Evolutionary conservation across 2,113 vertebrate genomes (phyloP), one percentile per base, ranked within the genome.

Genomic region (Mionectes macconnelli): DNA sequence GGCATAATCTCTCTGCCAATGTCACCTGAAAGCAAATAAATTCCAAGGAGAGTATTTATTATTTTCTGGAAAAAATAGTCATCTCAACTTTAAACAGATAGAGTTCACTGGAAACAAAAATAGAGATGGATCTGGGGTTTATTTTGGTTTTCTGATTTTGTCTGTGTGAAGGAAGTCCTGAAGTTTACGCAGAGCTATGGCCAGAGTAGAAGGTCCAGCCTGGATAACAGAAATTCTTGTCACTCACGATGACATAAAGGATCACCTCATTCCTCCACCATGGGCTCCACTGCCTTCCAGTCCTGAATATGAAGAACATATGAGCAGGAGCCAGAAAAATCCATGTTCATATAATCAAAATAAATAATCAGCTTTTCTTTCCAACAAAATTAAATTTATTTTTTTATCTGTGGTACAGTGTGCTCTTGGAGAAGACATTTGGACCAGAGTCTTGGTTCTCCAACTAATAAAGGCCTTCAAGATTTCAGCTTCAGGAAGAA

Each of bases 121-220:
- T 7, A 95, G 75, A 79, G 81, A 69, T 80, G 74, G 13, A 85
- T 70, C 27, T 62, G 53, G 30, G 14, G 57, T 94, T 93, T 93
- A 64, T 90, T 93, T 95, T 89, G 31, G 25, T 91, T 91, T 59
- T 50, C 62, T 89, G 56, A 68, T 95, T 93, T 89, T 75, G 84
- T 73, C 85, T 94, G 76, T 53, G 49, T 62, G 75, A 82, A 87
- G 91, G 66, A 96, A 89, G 45, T 60, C 17, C 87, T 84, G 78
- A 91, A 84, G 80, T 97, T 97, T 94, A 86, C 93, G 94, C 62
- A 96, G 70, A 90, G 33, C 67, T 94, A 33, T 14, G 60, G 49
- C 69, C 87, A 94, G 93, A 96, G 93, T 87, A 97, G 93, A 95
- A 97, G 47, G 96, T 97, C 94, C 42, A 87, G 40, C 37, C 64